Conservation (phyloP, 2,888 invertebrate genomes). For the Machimus atricapillus region DNA sequence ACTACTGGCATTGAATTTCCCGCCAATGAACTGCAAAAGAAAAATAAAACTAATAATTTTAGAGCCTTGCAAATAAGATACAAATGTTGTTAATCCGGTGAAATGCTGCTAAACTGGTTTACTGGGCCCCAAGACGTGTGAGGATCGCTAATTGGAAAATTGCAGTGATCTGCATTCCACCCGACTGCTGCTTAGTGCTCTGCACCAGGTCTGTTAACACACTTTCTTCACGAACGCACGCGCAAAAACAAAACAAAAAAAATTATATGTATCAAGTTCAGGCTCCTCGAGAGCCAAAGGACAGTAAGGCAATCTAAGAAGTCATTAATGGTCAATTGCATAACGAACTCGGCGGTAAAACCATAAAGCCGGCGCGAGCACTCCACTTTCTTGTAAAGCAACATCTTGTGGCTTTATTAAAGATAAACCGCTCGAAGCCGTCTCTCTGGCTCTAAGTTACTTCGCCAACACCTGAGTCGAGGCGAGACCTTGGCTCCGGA, state of each 20-base stretch:
- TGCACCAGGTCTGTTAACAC: slow-evolving; percentile 1
- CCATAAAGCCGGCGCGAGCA: not conserved
- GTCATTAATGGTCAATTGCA: slow-evolving; percentile 6
- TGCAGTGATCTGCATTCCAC: slow-evolving; percentile 1
- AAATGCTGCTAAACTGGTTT: slow-evolving; percentile 35
- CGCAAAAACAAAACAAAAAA: not conserved
- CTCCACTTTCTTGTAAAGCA: not conserved
- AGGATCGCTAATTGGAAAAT: slow-evolving; percentile 7
- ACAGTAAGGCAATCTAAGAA: slow-evolving; percentile 28
- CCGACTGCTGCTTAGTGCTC: not conserved
- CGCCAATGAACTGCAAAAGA: slow-evolving; percentile 38
- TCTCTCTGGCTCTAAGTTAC: not conserved
- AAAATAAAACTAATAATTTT: slow-evolving; percentile 24
- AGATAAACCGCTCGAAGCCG: not conserved
- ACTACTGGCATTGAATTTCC: slow-evolving; percentile 41
- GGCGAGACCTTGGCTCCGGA: not conserved
- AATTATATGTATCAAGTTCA: not conserved
- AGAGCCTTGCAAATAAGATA: not conserved
- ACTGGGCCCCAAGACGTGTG: not conserved
- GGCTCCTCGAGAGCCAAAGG: slow-evolving; percentile 14
- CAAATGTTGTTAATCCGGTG: not conserved
- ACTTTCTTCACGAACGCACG: slow-evolving; percentile 2
- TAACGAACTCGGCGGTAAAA: not conserved
- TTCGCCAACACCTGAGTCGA: not conserved
- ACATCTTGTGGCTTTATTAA: not conserved